Evolutionary conservation across 2,113 vertebrate species (phyloP).

Genomic region (Heterocephalus glaber): DNA sequence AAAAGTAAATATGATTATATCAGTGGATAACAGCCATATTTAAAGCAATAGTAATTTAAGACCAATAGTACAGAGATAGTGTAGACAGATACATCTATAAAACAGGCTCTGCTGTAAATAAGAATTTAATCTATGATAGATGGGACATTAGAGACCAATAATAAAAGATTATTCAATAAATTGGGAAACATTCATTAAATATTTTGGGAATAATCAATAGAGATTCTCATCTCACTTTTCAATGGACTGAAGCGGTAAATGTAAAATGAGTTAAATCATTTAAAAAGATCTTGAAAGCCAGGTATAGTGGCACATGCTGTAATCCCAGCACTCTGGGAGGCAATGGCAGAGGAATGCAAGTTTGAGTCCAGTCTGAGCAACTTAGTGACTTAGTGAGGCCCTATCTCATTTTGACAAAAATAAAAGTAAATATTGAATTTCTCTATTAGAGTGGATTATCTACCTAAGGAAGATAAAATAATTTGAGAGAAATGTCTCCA

Average conservation of each 20-base stretch:
- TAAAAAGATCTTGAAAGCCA: neutral
- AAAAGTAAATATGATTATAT: neutral
- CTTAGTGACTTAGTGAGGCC: neutral
- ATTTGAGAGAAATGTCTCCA: neutral
- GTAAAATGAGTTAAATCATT: neutral
- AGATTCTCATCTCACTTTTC: neutral
- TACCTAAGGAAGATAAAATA: constrained; percentile 9
- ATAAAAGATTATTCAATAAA: neutral
- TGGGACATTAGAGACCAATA: neutral
- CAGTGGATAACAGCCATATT: neutral
- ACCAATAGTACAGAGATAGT: neutral
- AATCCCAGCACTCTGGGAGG: neutral
- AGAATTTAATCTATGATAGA: neutral
- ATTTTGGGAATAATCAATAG: neutral
- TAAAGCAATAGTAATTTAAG: constrained; percentile 7
- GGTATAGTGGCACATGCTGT: neutral
- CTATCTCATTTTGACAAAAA: neutral
- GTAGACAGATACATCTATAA: neutral
- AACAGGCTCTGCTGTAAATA: neutral
- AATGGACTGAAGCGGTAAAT: neutral
- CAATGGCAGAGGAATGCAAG: neutral
- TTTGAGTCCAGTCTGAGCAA: neutral
- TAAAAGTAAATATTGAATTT: constrained; percentile 30
- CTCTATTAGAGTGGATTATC: neutral
- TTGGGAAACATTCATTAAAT: neutral